Conservation (phyloP, 2,113 vertebrate species). For the Gadus chalcogrammus region DNA sequence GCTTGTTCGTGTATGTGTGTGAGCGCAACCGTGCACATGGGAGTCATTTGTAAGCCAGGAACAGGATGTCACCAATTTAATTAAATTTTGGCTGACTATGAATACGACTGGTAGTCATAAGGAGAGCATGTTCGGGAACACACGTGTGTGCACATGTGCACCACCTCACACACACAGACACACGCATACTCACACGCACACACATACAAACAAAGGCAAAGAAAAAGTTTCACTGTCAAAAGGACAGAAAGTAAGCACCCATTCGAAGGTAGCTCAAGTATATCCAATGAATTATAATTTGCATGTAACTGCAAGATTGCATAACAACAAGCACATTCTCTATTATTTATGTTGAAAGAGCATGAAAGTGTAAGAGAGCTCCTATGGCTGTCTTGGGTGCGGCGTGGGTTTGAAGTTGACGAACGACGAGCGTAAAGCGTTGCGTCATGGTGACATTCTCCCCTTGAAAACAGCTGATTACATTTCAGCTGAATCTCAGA, state of each 20-base stretch:
- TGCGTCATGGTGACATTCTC: too few relatives aligned
- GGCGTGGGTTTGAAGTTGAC: too few relatives aligned
- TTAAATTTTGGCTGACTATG: background rate
- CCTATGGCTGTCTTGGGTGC: too few relatives aligned
- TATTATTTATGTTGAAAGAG: background rate
- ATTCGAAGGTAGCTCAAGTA: slow-evolving; percentile 13
- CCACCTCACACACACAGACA: background rate
- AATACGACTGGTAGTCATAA: background rate
- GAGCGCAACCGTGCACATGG: too few relatives aligned
- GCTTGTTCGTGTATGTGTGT: slow-evolving; percentile 22
- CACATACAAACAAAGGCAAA: slow-evolving; percentile 5
- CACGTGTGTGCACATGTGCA: background rate
- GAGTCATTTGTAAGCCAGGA: background rate
- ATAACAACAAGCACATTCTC: background rate
- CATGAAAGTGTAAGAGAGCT: too few relatives aligned
- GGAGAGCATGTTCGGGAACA: background rate
- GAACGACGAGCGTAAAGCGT: too few relatives aligned
- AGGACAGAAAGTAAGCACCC: slow-evolving; percentile 5
- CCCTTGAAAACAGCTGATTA: background rate
- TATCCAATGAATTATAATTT: background rate
- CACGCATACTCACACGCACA: background rate
- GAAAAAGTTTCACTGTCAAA: slow-evolving; percentile 16
- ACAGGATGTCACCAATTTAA: slow-evolving; percentile 3
- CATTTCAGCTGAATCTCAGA: background rate
- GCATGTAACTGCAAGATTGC: background rate